Conservation (phyloP, 2,888 invertebrate species). For the Steinernema hermaphroditum region DNA sequence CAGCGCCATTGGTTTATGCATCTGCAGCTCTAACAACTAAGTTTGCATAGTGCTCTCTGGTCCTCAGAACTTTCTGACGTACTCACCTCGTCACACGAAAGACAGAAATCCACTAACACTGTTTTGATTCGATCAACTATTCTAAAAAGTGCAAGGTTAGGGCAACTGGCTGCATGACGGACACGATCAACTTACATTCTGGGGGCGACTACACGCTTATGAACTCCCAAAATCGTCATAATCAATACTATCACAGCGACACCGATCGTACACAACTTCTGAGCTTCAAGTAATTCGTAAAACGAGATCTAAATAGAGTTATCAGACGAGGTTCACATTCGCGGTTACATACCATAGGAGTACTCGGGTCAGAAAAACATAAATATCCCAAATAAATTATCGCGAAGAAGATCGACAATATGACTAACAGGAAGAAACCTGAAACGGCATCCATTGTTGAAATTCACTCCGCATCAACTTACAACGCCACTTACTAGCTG, state of each 20-base stretch:
- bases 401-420: background rate
- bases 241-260: background rate
- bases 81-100: constrained; percentile 25
- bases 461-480: constrained; percentile 13
- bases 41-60: too few species aligned
- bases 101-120: constrained; percentile 6
- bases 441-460: background rate
- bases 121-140: constrained; percentile 20
- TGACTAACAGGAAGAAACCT: constrained; percentile 19
- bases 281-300: constrained; percentile 21
- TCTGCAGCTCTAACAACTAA: too few species aligned
- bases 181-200: background rate
- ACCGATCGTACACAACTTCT: background rate
- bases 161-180: background rate
- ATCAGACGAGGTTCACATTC: too few species aligned
- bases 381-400: constrained; percentile 2
- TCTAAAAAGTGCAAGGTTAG: background rate
- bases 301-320: constrained; percentile 9
- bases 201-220: constrained; percentile 18
- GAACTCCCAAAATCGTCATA: constrained; percentile 9
- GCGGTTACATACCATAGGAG: background rate
- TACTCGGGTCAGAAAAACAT: constrained; percentile 2
- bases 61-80: background rate
- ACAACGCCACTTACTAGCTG: constrained; percentile 31
- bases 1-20: too few species aligned